These are phyloP conservation scores for Athalia rosae DNA, from an alignment of 2,888 invertebrate genomes.

Conservation along the genomic window DNA sequence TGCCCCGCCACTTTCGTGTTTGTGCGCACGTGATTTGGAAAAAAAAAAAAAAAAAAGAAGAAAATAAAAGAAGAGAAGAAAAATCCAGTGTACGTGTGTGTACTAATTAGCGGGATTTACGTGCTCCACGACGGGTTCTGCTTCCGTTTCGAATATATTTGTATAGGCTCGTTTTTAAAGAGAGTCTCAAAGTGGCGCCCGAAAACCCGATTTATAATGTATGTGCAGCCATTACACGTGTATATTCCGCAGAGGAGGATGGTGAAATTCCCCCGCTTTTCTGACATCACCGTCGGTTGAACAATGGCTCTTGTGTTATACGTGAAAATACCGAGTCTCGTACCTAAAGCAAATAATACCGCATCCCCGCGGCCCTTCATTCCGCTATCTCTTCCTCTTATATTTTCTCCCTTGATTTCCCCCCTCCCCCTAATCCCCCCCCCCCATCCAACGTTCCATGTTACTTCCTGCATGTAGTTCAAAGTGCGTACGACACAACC, in stretches of 20 bases:
- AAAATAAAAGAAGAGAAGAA: too few relatives aligned
- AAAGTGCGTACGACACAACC: constrained; percentile 41
- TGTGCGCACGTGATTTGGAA: too few relatives aligned
- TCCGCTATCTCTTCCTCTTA: too few relatives aligned
- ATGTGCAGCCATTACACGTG: too few relatives aligned
- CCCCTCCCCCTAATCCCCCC: constrained; percentile 8
- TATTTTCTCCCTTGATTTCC: constrained; percentile 6
- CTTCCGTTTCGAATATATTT: neutral
- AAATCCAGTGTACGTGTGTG: neutral
- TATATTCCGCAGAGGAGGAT: neutral
- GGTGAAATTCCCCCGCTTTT: constrained; percentile 12
- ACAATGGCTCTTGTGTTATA: constrained; percentile 36
- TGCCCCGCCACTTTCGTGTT: too few relatives aligned
- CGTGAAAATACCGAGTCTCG: constrained; percentile 16
- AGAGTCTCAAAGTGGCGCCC: too few relatives aligned
- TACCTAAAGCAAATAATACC: constrained; percentile 22
- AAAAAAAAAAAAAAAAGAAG: too few relatives aligned
- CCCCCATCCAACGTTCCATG: neutral
- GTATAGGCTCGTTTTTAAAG: too few relatives aligned
- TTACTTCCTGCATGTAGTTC: constrained; percentile 24
- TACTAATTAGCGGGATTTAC: constrained; percentile 32
- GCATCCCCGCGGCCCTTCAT: neutral
- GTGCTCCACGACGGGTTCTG: neutral
- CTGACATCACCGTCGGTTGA: constrained; percentile 11
- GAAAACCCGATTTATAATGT: too few relatives aligned